phyloP scores from a whole-genome alignment of 2,113 vertebrate species.

The Puffinus mauretanicus region DNA sequence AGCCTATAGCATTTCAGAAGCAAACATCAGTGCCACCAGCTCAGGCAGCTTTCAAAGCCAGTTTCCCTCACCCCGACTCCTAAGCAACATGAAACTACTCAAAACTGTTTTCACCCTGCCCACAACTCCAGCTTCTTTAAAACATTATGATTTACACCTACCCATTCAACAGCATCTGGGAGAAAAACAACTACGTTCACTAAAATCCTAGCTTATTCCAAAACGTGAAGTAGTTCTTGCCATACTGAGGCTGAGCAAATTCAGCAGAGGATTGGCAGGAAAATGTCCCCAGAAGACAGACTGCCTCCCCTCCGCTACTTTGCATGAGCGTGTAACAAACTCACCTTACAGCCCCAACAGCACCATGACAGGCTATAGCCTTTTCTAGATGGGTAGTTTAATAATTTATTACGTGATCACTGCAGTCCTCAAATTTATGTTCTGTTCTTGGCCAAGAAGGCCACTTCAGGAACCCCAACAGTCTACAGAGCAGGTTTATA shows the following conservation, averaged over 20 bases:
- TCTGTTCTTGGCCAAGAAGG: not conserved
- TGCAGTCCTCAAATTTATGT: not conserved
- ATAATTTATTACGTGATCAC: rapidly evolving
- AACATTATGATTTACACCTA: not conserved
- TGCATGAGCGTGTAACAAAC: rapidly evolving
- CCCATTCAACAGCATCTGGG: not conserved
- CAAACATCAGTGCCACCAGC: not conserved
- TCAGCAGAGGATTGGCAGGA: not conserved
- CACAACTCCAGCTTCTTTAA: not conserved
- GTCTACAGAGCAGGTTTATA: not conserved
- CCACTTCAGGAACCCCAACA: not conserved
- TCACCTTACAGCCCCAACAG: not conserved
- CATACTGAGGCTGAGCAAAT: not conserved
- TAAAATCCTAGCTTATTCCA: not conserved
- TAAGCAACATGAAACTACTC: not conserved
- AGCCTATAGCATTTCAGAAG: not conserved
- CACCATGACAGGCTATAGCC: rapidly evolving
- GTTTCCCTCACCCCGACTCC: not conserved
- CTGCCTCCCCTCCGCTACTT: not conserved
- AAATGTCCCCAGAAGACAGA: not conserved
- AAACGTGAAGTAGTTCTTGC: not conserved
- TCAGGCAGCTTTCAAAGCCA: not conserved
- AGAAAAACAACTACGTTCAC: not conserved
- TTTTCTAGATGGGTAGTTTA: not conserved
- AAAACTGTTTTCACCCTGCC: not conserved